These are phyloP conservation scores for Ciconia stormi DNA, from an alignment of 2,113 vertebrate species.

Conservation along the genomic window DNA sequence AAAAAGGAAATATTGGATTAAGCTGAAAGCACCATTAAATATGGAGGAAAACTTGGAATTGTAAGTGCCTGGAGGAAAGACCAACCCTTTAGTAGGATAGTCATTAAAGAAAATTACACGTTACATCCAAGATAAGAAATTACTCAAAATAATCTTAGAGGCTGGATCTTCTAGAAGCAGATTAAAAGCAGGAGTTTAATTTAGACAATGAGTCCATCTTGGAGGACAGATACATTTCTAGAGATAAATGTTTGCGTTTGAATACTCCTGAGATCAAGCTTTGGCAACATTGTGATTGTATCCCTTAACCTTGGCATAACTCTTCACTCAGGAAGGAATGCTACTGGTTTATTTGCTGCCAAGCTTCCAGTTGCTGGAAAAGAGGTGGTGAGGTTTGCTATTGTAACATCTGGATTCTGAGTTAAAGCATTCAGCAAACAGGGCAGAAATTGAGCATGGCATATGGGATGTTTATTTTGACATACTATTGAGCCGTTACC, in stretches of 20 bases:
- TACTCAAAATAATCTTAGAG: not conserved
- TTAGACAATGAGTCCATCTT: not conserved
- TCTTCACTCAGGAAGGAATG: not conserved
- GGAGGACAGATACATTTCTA: not conserved
- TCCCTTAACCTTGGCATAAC: not conserved
- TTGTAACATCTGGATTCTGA: not conserved
- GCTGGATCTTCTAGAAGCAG: not conserved
- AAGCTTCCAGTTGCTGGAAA: not conserved
- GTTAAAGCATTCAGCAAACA: not conserved
- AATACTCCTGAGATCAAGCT: not conserved
- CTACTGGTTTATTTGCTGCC: not conserved
- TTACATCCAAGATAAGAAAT: not conserved
- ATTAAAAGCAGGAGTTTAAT: not conserved
- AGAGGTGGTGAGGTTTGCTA: not conserved
- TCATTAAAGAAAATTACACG: not conserved
- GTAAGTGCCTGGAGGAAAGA: not conserved
- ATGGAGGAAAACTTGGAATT: not conserved
- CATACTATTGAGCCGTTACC: not conserved
- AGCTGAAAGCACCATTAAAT: not conserved
- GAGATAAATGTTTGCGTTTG: not conserved
- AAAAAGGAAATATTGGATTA: not conserved
- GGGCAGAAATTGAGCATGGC: not conserved
- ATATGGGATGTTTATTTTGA: not conserved
- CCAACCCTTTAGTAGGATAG: not conserved
- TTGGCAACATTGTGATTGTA: not conserved